Base-by-base conservation (phyloP, 1,140 invertebrate species). In the Magallana angulata region DNA sequence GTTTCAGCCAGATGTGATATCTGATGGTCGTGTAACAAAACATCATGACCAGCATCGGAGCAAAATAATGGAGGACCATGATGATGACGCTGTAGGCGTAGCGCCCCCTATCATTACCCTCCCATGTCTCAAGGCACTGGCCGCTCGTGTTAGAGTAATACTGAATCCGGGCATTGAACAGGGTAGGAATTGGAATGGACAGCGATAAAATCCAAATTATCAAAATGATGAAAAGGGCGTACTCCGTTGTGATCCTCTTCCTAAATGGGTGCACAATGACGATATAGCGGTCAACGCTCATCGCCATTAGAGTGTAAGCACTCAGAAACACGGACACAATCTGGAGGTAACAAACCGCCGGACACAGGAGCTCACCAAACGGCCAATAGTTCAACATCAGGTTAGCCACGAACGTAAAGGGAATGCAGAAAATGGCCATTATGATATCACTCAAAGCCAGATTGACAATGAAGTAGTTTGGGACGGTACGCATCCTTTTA, bases 381-480 rank as follows among this genome's bases (percentile, higher is more conserved):
- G 97, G 97, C 98, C 98, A 99, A 18, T 96, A 96, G 57, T 97
- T 96, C 60, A 97, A 95, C 12, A 96, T 96, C 95, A 98, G 97
- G 0, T 98, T 99, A 0, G 97, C 97, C 14, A 99, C 96, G 85
- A 98, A 98, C 0, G 99, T 95, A 92, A 99, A 98, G 0, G 98
- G 98, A 90, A 99, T 97, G 0, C 98, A 98, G 12, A 98, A 97
- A 0, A 99, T 96, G 36, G 97, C 97, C 93, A 99, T 99, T 91
- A 97, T 98, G 92, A 99, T 98, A 93, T 99, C 98, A 0, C 98
- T 98, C 24, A 99, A 97, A 0, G 98, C 98, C 88, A 99, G 94
- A 93, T 99, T 99, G 3, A 99, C 96, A 83, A 99, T 98, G 94
- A 99, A 99, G 93, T 98, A 98, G 95, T 99, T 99, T 76, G 98